Percentiles rank a stretch among this genome's conserved stretches.
These are phyloP conservation scores for Nothoprocta pentlandii DNA, from an alignment of 2,113 vertebrate genomes.

Conservation along the genomic window DNA sequence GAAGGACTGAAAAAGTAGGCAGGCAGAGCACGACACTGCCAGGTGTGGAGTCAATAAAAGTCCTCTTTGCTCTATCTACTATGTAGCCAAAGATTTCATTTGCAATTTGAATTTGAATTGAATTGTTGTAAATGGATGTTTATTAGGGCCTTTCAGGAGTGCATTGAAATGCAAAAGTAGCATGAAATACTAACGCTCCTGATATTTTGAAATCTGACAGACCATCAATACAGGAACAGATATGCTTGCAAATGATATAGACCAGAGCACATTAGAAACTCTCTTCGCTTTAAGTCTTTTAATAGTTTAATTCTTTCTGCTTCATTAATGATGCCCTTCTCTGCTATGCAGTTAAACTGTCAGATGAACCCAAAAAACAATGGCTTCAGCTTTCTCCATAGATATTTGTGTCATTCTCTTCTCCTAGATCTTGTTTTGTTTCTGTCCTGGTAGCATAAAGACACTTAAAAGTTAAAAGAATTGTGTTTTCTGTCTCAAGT, in stretches of 20 bases:
- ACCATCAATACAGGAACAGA: background rate
- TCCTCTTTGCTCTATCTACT: background rate
- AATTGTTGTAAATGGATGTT: background rate
- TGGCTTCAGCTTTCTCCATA: background rate
- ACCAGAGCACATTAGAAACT: background rate
- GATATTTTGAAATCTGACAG: background rate
- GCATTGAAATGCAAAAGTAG: background rate
- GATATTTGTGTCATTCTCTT: background rate
- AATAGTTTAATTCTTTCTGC: background rate
- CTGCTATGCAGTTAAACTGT: background rate
- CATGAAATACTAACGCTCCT: background rate
- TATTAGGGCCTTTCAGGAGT: background rate
- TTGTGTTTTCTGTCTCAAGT: background rate
- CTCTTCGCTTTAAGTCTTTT: background rate
- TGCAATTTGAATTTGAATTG: background rate
- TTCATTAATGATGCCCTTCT: background rate
- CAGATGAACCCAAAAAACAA: background rate
- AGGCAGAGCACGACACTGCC: background rate
- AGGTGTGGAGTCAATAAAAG: background rate
- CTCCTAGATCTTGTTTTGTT: background rate
- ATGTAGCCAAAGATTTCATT: background rate
- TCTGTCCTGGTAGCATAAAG: background rate
- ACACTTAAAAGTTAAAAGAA: background rate
- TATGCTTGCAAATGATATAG: background rate
- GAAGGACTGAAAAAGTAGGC: background rate